phyloP scores from a whole-genome alignment of 1,140 invertebrate species.

The Drosophila repleta region DNA sequence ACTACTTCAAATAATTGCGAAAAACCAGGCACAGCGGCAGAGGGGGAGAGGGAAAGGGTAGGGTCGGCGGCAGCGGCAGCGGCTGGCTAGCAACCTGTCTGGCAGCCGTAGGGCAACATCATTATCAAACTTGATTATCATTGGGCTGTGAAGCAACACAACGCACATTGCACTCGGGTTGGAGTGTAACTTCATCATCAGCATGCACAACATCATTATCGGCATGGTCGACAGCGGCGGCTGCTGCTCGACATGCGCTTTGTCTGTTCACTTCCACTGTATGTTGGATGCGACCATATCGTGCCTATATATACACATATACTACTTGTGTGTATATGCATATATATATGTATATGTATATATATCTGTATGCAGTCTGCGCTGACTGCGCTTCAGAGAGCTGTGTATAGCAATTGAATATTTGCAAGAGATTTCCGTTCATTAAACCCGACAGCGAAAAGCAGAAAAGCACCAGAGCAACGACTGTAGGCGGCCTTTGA shows the following conservation, averaged over 20 bases:
- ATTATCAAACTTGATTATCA: conserved; percentile 70
- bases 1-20: conserved; percentile 67
- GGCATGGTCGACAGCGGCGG: conserved; percentile 12
- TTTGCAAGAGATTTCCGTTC: conserved; percentile 83
- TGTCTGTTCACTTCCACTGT: conserved; percentile 67
- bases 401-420: conserved; percentile 82
- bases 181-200: conserved; percentile 23
- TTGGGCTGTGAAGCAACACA: conserved; percentile 9
- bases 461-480: conserved; percentile 54
- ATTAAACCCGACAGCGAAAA: conserved; percentile 79
- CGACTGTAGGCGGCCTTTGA: conserved; percentile 59
- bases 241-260: conserved; percentile 58
- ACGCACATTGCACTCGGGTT: conserved; percentile 59
- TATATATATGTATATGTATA: conserved; percentile 8
- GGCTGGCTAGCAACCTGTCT: conserved; percentile 38
- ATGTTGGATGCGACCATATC: conserved; percentile 42
- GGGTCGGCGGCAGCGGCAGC: neutral
- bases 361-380: conserved; percentile 49
- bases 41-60: too few relatives aligned
- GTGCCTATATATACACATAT: conserved; percentile 24
- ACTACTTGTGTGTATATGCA: neutral
- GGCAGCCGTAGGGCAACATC: conserved; percentile 61
- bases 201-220: conserved; percentile 7
- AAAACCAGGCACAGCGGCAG: conserved; percentile 30
- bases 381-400: conserved; percentile 63